Base-by-base conservation (phyloP, 2,888 invertebrate genomes). In the Troilus luridus region DNA sequence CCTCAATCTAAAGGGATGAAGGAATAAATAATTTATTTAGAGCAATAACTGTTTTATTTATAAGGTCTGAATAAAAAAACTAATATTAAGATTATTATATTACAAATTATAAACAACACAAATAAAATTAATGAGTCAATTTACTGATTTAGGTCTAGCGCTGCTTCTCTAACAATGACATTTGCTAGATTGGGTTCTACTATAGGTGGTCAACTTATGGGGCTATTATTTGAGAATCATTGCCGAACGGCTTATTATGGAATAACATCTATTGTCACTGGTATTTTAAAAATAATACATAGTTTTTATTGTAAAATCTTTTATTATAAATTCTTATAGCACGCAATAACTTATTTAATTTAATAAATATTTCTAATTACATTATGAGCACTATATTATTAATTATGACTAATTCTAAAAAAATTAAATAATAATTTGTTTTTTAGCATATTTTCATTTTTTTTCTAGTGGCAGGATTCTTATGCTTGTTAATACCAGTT, bases 201-300 rank as follows among this genome's bases (percentile, higher is more conserved):
- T 14, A 5, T 10, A 21, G 91, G 91, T 1, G 67, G 67, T 41
- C 91, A 91, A 24, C 6, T 88, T 0, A 24, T 88, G 54, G 91
- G 91, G 7, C 17, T 62, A 3, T 27, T 91, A 14, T 88, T 41
- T 58, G 62, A 88, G 21, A 59, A 54, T 24, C n/a, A 92, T 56
- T 92, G 92, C 60, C 59, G 59, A 56, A 41, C 88, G 8, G 88
- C 88, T 17, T 92, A 92, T 64, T 92, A 58, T 54, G 92, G 91
- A 11, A 88, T 92, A 21, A n/a, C 56, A 85, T 54, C 56, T 2
- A 21, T 85, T 56, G 41, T 85, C 56, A 17, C 56, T 5, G 85
- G 85, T 85, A 85, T 81, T 21, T 81, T 54, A 21, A 19, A 19
- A 67, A 17, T 67, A 17, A 19, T n/a, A 67, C 19, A 17, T 67